phyloP scores from a whole-genome alignment of 2,888 invertebrate genomes.

The Nomada hirtipes region DNA sequence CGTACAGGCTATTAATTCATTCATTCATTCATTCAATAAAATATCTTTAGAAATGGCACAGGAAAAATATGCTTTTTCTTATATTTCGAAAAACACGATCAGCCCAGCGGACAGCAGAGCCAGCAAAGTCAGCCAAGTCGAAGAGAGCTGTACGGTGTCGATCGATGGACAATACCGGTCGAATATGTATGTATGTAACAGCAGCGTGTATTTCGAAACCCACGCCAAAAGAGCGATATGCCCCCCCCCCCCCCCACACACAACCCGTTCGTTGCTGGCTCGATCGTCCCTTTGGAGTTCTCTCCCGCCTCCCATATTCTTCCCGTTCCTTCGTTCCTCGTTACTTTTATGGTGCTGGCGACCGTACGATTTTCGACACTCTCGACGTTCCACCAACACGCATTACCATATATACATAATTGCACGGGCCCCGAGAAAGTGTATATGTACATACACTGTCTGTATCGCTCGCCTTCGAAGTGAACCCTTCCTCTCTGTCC shows the following conservation, averaged over 20 bases:
- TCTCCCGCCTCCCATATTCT: slow-evolving; percentile 27
- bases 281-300: slow-evolving; percentile 2
- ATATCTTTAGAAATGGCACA: background rate
- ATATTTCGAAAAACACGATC: too few species aligned
- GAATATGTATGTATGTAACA: slow-evolving; percentile 72
- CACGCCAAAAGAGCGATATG: slow-evolving; percentile 73
- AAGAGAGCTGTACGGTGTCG: slow-evolving; percentile 57
- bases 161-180: slow-evolving; percentile 80
- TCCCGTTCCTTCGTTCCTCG: slow-evolving; percentile 26
- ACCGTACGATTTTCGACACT: slow-evolving; percentile 71
- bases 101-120: too few species aligned
- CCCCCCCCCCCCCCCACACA: slow-evolving; percentile 70
- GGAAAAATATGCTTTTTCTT: too few species aligned
- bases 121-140: background rate
- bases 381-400: slow-evolving; percentile 56
- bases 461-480: slow-evolving; percentile 5
- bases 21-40: background rate
- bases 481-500: background rate
- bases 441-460: slow-evolving; percentile 10
- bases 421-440: slow-evolving; percentile 50
- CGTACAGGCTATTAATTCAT: too few species aligned
- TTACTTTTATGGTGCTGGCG: slow-evolving; percentile 63
- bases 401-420: slow-evolving; percentile 69
- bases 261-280: slow-evolving; percentile 1
- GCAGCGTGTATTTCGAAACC: slow-evolving; percentile 78